phyloP scores from a whole-genome alignment of 2,113 vertebrate genomes.

The Brevimyrus niger region DNA sequence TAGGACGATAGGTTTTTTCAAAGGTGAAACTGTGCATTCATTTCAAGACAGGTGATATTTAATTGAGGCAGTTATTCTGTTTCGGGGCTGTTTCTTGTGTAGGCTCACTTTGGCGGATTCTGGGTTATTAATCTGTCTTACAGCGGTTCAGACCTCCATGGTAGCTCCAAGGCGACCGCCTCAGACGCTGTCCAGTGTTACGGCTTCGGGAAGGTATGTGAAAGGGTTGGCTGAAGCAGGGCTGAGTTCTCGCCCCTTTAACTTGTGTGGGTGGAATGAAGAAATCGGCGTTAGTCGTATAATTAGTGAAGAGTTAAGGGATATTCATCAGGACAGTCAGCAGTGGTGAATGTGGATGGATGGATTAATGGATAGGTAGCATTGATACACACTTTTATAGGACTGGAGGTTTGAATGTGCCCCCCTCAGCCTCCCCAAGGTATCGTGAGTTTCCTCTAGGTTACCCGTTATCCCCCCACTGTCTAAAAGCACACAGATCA shows the following conservation, averaged over 20 bases:
- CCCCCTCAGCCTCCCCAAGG: background rate
- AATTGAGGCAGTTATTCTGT: background rate
- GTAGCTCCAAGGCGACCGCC: conserved; percentile 39
- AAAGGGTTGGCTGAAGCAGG: background rate
- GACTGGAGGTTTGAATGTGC: background rate
- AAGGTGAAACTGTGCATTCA: background rate
- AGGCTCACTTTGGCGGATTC: background rate
- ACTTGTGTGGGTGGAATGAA: background rate
- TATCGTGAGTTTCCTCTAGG: background rate
- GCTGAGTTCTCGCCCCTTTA: background rate
- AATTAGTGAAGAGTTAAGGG: background rate
- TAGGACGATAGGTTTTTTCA: background rate
- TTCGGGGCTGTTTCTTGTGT: background rate
- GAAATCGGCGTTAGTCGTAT: background rate
- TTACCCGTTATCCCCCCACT: background rate
- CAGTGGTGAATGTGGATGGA: background rate
- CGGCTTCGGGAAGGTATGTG: conserved; percentile 79
- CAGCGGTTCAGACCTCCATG: conserved; percentile 52
- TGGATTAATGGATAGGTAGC: background rate
- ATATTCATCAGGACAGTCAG: background rate
- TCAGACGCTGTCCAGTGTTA: conserved; percentile 62
- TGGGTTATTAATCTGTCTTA: background rate
- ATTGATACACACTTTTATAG: background rate
- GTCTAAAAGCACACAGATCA: background rate
- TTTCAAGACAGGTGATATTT: background rate